Evolutionary conservation across 2,888 invertebrate species (phyloP).

Genomic region (Eupithecia pulchellata): DNA sequence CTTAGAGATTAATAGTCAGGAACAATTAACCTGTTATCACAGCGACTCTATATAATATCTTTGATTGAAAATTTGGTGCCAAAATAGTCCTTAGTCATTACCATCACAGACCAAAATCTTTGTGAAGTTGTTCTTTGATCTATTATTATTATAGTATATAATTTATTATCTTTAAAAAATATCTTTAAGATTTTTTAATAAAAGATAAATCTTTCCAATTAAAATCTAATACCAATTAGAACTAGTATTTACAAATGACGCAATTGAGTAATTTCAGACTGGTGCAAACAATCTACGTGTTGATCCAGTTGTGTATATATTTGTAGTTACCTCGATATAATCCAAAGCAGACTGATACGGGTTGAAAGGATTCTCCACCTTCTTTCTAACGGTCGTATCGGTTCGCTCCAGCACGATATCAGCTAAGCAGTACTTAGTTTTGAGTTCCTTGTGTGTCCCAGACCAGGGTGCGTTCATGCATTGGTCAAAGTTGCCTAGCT

Average conservation of each 20-base stretch:
- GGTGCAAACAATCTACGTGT: no score
- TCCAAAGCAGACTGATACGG: constrained; percentile 77
- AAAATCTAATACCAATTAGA: no score
- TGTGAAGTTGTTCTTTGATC: no score
- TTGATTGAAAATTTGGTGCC: background rate
- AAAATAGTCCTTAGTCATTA: background rate
- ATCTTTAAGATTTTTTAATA: no score
- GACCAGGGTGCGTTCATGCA: constrained; percentile 77
- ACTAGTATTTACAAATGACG: no score
- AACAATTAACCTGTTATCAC: background rate
- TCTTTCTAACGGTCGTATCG: constrained; percentile 58
- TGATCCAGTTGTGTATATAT: no score
- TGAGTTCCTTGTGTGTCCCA: constrained; percentile 59
- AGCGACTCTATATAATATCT: no score
- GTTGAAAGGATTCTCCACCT: constrained; percentile 54
- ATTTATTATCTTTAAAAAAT: no score
- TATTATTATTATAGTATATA: no score
- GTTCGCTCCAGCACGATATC: constrained; percentile 73
- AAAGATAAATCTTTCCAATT: no score
- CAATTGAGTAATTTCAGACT: no score
- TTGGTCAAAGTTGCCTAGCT: constrained; percentile 87
- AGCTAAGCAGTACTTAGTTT: constrained; percentile 79
- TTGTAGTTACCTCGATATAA: constrained; percentile 70
- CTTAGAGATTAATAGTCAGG: background rate
- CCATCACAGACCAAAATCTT: no score